Conservation (phyloP, 1,140 invertebrate genomes). For the Phortica variegata region DNA sequence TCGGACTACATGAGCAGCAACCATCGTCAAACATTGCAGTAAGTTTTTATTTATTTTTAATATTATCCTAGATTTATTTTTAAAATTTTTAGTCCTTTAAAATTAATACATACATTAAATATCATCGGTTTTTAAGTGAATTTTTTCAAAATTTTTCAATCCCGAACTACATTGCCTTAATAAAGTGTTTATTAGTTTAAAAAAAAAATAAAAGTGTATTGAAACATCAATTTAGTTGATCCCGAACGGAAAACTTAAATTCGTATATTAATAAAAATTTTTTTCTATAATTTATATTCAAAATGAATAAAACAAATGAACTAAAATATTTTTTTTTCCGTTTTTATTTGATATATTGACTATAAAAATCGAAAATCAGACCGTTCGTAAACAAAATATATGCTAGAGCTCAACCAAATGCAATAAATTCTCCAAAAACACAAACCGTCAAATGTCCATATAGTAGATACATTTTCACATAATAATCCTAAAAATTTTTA, state of each 20-base stretch:
- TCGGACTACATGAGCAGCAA: conserved; percentile 59
- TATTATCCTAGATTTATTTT: background rate
- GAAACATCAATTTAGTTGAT: no score
- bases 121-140: background rate
- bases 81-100: background rate
- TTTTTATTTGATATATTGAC: no score
- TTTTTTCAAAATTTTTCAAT: background rate
- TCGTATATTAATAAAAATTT: background rate
- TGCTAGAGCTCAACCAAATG: no score
- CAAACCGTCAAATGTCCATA: no score
- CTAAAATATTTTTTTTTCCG: no score
- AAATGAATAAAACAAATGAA: no score
- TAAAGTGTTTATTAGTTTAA: background rate
- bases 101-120: background rate
- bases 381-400: no score
- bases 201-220: background rate
- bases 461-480: no score
- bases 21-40: conserved; percentile 49
- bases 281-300: background rate
- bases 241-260: no score
- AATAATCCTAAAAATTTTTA: no score
- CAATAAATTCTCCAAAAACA: no score
- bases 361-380: no score
- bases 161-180: background rate
- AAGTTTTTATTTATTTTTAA: conserved; percentile 20